phyloP scores from a whole-genome alignment of 2,888 invertebrate species.

The Mesodorylaimus sp. region DNA sequence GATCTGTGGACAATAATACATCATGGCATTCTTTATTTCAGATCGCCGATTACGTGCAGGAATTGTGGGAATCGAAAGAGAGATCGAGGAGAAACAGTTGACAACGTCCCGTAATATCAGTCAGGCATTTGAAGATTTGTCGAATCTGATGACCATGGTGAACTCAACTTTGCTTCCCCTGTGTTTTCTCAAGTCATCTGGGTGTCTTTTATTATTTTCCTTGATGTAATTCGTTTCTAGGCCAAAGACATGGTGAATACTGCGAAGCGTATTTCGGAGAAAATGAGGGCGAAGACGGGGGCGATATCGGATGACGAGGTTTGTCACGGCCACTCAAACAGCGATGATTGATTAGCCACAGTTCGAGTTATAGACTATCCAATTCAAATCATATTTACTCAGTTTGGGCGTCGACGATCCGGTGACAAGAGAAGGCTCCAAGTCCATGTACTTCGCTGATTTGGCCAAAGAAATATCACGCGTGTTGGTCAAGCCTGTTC shows the following conservation, averaged over 20 bases:
- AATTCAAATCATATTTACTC: slow-evolving; percentile 83
- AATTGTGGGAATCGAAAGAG: slow-evolving; percentile 84
- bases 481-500: slow-evolving; percentile 58
- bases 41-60: slow-evolving; percentile 37
- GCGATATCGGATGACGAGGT: slow-evolving; percentile 79
- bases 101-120: slow-evolving; percentile 76
- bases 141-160: slow-evolving; percentile 67
- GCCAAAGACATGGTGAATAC: slow-evolving; percentile 91
- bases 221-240: slow-evolving; percentile 16
- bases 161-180: not conserved
- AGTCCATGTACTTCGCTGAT: slow-evolving; percentile 59
- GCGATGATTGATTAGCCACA: not conserved
- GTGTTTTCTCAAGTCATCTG: no score
- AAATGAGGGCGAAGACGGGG: slow-evolving; percentile 80
- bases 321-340: no score
- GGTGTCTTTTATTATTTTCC: not conserved
- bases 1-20: no score
- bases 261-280: slow-evolving; percentile 72
- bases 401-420: slow-evolving; percentile 95
- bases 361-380: slow-evolving; percentile 48
- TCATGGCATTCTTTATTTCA: no score
- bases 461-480: slow-evolving; percentile 66
- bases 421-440: slow-evolving; percentile 74
- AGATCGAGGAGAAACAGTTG: slow-evolving; percentile 69
- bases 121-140: slow-evolving; percentile 83